These are phyloP conservation scores for Orthonychiurus folsomi DNA, from an alignment of 2,888 invertebrate species.

Conservation along the genomic window DNA sequence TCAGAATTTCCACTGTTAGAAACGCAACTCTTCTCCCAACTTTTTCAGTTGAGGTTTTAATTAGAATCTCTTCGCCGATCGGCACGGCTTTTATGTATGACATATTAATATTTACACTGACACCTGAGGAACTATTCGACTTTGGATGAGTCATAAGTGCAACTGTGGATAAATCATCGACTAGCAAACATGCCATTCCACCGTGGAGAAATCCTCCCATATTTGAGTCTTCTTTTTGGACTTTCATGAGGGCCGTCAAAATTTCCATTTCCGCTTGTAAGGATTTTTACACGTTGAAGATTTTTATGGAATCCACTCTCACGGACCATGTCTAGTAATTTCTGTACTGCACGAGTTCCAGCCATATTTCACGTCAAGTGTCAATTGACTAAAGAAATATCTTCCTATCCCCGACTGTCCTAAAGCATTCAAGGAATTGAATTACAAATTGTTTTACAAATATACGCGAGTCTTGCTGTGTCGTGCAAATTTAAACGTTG, in stretches of 20 bases:
- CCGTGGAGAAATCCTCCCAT: slow-evolving; percentile 62
- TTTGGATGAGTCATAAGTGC: slow-evolving; percentile 62
- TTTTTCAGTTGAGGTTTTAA: slow-evolving; percentile 54
- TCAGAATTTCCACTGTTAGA: slow-evolving; percentile 2
- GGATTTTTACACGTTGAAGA: slow-evolving; percentile 46
- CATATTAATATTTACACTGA: slow-evolving; percentile 73
- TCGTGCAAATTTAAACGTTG: no score
- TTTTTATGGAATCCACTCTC: no score
- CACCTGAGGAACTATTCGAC: slow-evolving; percentile 56
- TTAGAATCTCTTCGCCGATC: slow-evolving; percentile 66
- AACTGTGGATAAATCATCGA: slow-evolving; percentile 62
- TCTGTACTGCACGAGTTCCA: no score
- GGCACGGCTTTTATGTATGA: slow-evolving; percentile 68
- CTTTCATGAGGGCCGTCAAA: slow-evolving; percentile 49
- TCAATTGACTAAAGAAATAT: no score
- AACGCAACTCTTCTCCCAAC: slow-evolving; percentile 4
- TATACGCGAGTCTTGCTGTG: no score
- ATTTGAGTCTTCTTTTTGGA: slow-evolving; percentile 53
- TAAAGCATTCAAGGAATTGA: no score
- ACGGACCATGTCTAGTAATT: no score
- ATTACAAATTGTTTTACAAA: no score
- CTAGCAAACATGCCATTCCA: slow-evolving; percentile 70
- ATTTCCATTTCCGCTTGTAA: slow-evolving; percentile 58
- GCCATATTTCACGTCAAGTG: no score
- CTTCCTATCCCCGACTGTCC: no score